Evolutionary conservation across 2,888 invertebrate genomes (phyloP).

Genomic region (Plutella xylostella): DNA sequence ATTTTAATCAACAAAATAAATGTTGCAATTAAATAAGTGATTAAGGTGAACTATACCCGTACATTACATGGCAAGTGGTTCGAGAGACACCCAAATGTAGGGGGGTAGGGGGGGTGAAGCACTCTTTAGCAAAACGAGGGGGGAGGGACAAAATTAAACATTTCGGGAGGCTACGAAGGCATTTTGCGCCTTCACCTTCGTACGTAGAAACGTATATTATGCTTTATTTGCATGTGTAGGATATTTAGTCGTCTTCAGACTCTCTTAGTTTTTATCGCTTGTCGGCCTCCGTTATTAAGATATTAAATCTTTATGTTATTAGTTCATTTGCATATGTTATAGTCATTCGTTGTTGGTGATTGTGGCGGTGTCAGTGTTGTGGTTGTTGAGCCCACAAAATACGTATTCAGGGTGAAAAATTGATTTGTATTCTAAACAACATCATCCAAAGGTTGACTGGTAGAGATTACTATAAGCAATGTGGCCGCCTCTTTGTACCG

Average conservation of each 20-base stretch:
- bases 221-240: constrained; percentile 57
- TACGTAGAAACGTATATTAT: background rate
- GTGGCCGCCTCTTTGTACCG: too few species aligned
- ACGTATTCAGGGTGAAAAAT: too few species aligned
- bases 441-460: too few species aligned
- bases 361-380: too few species aligned
- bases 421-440: too few species aligned
- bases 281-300: constrained; percentile 23
- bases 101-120: constrained; percentile 18
- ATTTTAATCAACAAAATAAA: constrained; percentile 68
- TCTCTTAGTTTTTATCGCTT: constrained; percentile 47
- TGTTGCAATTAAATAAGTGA: constrained; percentile 65
- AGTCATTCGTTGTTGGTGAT: too few species aligned
- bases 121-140: background rate
- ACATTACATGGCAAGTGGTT: constrained; percentile 55
- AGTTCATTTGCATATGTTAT: background rate
- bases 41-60: constrained; percentile 62
- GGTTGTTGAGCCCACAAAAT: too few species aligned
- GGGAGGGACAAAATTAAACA: constrained; percentile 57
- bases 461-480: too few species aligned
- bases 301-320: constrained; percentile 9
- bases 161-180: constrained; percentile 31
- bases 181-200: background rate
- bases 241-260: constrained; percentile 52
- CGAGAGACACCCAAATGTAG: constrained; percentile 27